These are phyloP conservation scores for Brachionus asplanchnoidis DNA, from an alignment of 1,140 invertebrate species.

Conservation along the genomic window DNA sequence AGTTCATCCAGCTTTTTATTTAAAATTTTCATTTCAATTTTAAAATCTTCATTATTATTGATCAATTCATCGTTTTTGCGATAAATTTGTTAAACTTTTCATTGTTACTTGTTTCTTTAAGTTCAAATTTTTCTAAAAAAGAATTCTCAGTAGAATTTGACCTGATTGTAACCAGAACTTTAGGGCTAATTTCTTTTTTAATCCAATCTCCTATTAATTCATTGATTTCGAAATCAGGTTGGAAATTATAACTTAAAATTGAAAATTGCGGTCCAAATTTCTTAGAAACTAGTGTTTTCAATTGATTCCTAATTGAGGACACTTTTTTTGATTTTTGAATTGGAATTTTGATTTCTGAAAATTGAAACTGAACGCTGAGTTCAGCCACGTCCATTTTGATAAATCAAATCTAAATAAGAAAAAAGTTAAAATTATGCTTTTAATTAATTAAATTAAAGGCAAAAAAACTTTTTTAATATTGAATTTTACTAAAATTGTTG, in stretches of 20 bases:
- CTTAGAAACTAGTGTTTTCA: not conserved
- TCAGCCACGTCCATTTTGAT: not conserved
- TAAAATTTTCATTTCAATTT: not conserved
- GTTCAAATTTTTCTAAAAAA: not conserved
- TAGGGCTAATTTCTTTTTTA: not conserved
- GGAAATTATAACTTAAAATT: not conserved
- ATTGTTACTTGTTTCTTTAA: not conserved
- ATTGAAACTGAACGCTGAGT: not conserved
- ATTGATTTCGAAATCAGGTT: not conserved
- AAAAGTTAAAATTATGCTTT: not conserved
- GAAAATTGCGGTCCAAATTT: not conserved
- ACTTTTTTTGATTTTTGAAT: no score
- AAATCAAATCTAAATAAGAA: no score
- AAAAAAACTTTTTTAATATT: not conserved
- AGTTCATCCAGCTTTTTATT: no score
- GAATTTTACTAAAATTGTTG: not conserved
- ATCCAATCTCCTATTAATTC: not conserved
- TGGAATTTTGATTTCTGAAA: no score
- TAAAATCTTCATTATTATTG: not conserved
- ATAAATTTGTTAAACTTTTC: not conserved
- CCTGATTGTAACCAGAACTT: not conserved
- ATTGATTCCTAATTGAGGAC: not conserved
- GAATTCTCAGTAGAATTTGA: not conserved
- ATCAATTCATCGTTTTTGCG: not conserved
- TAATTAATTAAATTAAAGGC: not conserved